phyloP scores from a whole-genome alignment of 2,797 vertebrate species.

The Sorex maritimensis region DNA sequence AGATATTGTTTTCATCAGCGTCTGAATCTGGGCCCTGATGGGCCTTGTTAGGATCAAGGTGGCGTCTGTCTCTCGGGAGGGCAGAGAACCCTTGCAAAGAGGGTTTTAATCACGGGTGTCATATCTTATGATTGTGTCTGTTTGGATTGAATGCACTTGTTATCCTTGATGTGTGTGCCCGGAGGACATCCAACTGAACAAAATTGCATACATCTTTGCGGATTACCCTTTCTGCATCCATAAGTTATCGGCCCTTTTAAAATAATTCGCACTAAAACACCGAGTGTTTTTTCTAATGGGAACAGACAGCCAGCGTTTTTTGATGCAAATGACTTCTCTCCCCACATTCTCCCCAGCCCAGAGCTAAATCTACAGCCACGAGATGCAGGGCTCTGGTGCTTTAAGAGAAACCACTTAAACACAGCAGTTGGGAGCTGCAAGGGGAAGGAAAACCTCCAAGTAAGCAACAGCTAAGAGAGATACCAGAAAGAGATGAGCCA shows the following conservation, averaged over 20 bases:
- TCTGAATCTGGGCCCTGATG: slow-evolving; percentile 71
- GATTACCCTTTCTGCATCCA: slow-evolving; percentile 86
- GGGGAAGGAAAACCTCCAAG: slow-evolving; percentile 47
- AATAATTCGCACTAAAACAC: slow-evolving; percentile 84
- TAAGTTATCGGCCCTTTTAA: slow-evolving; percentile 88
- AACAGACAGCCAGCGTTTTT: slow-evolving; percentile 84
- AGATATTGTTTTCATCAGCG: slow-evolving; percentile 61
- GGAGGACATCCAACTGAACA: slow-evolving; percentile 85
- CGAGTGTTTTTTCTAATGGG: slow-evolving; percentile 81
- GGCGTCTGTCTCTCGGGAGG: slow-evolving; percentile 80
- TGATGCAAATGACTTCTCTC: slow-evolving; percentile 80
- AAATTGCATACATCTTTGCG: slow-evolving; percentile 80
- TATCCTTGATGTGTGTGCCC: slow-evolving; percentile 85
- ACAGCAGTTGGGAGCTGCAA: not conserved
- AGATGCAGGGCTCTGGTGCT: not conserved
- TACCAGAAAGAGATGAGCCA: not conserved
- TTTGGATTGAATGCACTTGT: slow-evolving; percentile 88
- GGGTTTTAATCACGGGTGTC: slow-evolving; percentile 86
- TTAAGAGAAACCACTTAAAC: slow-evolving; percentile 74
- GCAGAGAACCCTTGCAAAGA: slow-evolving; percentile 81
- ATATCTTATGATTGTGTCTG: slow-evolving; percentile 88
- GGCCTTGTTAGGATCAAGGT: slow-evolving; percentile 79
- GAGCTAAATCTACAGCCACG: slow-evolving; percentile 59
- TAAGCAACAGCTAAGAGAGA: slow-evolving; percentile 61
- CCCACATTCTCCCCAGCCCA: slow-evolving; percentile 69